Percentiles rank a stretch among this genome's conserved stretches.
Evolutionary conservation across 2,113 vertebrate species (phyloP).

Genomic region (Pangasianodon hypophthalmus): DNA sequence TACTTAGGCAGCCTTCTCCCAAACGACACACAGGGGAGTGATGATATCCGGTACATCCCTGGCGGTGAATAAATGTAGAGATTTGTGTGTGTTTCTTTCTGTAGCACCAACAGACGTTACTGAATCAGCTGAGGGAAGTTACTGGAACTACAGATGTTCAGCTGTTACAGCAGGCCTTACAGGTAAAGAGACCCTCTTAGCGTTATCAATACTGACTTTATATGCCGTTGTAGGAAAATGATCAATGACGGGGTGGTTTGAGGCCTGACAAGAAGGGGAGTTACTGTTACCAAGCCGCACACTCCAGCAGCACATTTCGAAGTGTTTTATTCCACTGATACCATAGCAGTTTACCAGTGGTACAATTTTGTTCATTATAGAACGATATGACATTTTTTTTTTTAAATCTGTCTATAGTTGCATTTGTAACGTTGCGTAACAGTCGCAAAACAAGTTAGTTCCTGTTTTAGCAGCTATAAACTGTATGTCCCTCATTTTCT

Average conservation of each 20-base stretch:
- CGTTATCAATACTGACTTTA: neutral
- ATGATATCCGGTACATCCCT: too few relatives aligned
- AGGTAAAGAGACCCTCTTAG: conserved; percentile 74
- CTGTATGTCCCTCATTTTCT: neutral
- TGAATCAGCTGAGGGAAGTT: conserved; percentile 96
- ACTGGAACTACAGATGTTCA: conserved; percentile 95
- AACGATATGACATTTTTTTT: neutral
- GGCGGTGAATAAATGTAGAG: neutral
- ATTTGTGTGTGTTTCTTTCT: conserved; percentile 24
- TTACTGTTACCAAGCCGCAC: neutral
- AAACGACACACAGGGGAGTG: neutral
- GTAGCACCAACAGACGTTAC: conserved; percentile 94
- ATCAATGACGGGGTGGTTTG: neutral
- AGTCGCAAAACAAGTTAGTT: neutral
- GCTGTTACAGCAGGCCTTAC: conserved; percentile 93
- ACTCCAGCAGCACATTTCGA: neutral
- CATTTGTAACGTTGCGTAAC: neutral
- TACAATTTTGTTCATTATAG: neutral
- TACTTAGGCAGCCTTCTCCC: too few relatives aligned
- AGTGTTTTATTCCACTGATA: neutral
- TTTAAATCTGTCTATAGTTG: neutral
- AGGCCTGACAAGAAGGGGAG: neutral
- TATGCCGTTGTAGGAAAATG: neutral
- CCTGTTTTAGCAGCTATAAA: neutral
- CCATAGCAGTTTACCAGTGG: neutral